Evolutionary conservation across 2,888 invertebrate genomes (phyloP).

Genomic region (Argynnis bischoffii): DNA sequence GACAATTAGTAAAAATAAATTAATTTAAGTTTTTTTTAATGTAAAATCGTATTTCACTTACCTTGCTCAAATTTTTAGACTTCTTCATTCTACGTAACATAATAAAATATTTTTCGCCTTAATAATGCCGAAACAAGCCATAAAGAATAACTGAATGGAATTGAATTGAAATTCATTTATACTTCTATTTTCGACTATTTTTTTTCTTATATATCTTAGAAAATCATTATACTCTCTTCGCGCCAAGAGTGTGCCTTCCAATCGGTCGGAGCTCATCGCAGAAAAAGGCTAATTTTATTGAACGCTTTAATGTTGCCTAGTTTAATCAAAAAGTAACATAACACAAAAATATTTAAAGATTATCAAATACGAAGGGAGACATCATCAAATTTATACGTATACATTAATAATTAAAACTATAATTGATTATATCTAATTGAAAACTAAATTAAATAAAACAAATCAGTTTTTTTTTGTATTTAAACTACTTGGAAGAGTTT

Average conservation of each 20-base stretch:
- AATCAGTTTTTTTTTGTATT: too few relatives aligned
- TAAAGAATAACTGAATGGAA: slow-evolving; percentile 13
- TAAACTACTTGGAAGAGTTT: too few relatives aligned
- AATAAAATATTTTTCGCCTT: slow-evolving; percentile 18
- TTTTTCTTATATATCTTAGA: slow-evolving; percentile 6
- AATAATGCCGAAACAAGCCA: slow-evolving; percentile 14
- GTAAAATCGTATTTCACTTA: background rate
- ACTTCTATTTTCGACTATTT: slow-evolving; percentile 2
- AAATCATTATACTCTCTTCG: slow-evolving; percentile 6
- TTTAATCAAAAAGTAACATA: background rate
- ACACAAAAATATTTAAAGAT: too few relatives aligned
- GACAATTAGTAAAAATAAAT: too few relatives aligned
- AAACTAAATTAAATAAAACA: too few relatives aligned
- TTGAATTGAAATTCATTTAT: slow-evolving; percentile 22
- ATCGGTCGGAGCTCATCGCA: slow-evolving; percentile 8
- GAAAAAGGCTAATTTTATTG: slow-evolving; percentile 18
- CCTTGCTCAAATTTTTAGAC: slow-evolving; percentile 1
- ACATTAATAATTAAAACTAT: too few relatives aligned
- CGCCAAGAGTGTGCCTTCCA: slow-evolving; percentile 1
- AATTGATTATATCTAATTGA: too few relatives aligned
- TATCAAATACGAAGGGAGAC: too few relatives aligned
- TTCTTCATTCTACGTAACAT: slow-evolving; percentile 20
- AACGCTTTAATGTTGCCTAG: slow-evolving; percentile 22
- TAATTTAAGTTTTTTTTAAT: too few relatives aligned
- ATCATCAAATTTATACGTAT: background rate